Conservation (phyloP, 2,888 invertebrate genomes). For the Leptinotarsa haldemani region DNA sequence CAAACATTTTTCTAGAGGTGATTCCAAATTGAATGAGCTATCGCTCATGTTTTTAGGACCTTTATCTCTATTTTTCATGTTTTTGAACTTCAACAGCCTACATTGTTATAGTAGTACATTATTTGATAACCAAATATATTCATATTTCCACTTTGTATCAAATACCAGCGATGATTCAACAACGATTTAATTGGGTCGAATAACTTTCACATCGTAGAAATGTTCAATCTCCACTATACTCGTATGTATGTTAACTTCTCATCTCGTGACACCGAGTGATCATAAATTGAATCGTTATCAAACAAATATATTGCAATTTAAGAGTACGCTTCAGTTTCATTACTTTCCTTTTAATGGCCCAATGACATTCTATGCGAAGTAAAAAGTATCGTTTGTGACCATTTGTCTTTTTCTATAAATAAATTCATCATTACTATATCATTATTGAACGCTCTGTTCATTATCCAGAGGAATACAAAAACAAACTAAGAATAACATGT, state of each 20-base stretch:
- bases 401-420: background rate
- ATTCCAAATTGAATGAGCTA: too few species aligned
- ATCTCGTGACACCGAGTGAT: background rate
- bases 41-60: too few species aligned
- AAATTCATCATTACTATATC: constrained; percentile 3
- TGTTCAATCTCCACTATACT: background rate
- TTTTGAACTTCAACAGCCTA: too few species aligned
- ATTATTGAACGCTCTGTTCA: background rate
- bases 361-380: background rate
- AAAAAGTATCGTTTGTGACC: background rate
- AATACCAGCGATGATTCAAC: constrained; percentile 6
- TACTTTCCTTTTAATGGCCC: constrained; percentile 2
- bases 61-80: too few species aligned
- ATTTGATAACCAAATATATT: background rate
- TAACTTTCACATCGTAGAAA: constrained; percentile 15
- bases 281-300: constrained; percentile 15
- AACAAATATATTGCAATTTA: background rate
- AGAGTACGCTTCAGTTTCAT: background rate
- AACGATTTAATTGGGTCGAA: constrained; percentile 7
- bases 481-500: background rate
- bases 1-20: too few species aligned
- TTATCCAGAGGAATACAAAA: background rate
- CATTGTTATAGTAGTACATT: too few species aligned
- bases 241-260: background rate
- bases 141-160: background rate